phyloP scores from a whole-genome alignment of 2,113 vertebrate genomes.

The Tachysurus vachellii region DNA sequence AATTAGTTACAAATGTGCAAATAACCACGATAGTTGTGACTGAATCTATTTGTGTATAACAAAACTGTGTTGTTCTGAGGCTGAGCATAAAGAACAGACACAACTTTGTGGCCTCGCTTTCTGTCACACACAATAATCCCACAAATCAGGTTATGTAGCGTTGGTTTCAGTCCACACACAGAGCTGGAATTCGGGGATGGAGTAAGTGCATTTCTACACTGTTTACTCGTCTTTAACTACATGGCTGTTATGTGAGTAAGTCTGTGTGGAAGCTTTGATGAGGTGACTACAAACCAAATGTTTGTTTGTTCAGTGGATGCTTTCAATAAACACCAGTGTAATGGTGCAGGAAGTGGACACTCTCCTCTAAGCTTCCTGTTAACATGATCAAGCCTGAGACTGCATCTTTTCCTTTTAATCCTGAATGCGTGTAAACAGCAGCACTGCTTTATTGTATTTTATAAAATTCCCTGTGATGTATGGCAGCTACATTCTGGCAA shows the following conservation, averaged over 20 bases:
- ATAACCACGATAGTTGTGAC: background rate
- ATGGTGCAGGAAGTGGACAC: constrained; percentile 61
- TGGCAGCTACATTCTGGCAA: background rate
- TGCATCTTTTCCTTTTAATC: background rate
- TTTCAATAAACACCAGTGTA: constrained; percentile 61
- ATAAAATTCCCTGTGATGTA: background rate
- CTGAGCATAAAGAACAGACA: background rate
- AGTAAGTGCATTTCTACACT: background rate
- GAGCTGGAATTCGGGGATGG: constrained; percentile 14
- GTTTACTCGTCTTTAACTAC: constrained; percentile 2
- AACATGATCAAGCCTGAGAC: constrained; percentile 34
- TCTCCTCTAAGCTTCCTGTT: constrained; percentile 69
- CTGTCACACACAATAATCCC: constrained; percentile 37
- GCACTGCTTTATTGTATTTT: background rate
- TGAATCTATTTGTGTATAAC: background rate
- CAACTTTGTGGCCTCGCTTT: background rate
- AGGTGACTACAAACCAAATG: background rate
- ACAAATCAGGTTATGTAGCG: constrained; percentile 54
- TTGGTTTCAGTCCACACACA: constrained; percentile 8
- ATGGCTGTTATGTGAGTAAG: constrained; percentile 30
- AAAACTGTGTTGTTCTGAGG: background rate
- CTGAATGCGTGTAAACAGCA: background rate
- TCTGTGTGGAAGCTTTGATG: constrained; percentile 43
- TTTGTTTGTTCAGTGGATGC: constrained; percentile 12
- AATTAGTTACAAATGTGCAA: background rate